Base-by-base conservation (phyloP, 2,797 vertebrate species). In the Borostomias antarcticus region DNA sequence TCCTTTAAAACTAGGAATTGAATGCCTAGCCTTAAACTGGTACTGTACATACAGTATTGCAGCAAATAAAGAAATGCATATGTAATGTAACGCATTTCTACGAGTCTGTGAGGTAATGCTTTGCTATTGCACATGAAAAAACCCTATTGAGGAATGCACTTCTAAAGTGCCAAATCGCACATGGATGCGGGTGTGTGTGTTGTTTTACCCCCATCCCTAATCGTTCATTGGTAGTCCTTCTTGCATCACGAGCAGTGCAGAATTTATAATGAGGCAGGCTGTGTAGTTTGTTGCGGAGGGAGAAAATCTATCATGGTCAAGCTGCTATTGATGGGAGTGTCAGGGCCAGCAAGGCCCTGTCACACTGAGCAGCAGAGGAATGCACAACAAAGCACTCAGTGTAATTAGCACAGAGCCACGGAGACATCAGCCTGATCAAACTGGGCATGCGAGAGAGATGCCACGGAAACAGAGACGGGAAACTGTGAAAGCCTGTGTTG, bases 291-390 rank as follows among this genome's bases (percentile, higher is more conserved):
- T 77, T 56, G 78, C 80, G 64, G 78, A 21, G 43, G 58, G 78
- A 59, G 73, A 80, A 75, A 82, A 93, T 90, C 88, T 85, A 91
- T 92, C 91, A 89, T 87, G 79, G 79, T 91, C 88, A 89, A 84
- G 75, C 85, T 84, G 74, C 87, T 89, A 91, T 92, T 88, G 91
- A 93, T 88, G 87, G 69, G 85, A 85, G 82, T 57, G 86, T 91
- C 89, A 89, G 80, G 85, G 73, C 77, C 84, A 58, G 82, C 75
- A 79, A 87, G 82, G 86, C 78, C 73, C 76, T 72, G 81, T 87
- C 84, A 76, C 82, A 78, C 69, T 78, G 81, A 82, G 80, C 76
- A 76, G 62, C 81, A 80, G 82, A 79, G 82, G 78, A 70, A 76
- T 59, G 69, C 75, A 81, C 68, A 82, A 78, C 75, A 82, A 85